These are phyloP conservation scores for Antigone vipio DNA, from an alignment of 2,113 vertebrate genomes.

Conservation along the genomic window DNA sequence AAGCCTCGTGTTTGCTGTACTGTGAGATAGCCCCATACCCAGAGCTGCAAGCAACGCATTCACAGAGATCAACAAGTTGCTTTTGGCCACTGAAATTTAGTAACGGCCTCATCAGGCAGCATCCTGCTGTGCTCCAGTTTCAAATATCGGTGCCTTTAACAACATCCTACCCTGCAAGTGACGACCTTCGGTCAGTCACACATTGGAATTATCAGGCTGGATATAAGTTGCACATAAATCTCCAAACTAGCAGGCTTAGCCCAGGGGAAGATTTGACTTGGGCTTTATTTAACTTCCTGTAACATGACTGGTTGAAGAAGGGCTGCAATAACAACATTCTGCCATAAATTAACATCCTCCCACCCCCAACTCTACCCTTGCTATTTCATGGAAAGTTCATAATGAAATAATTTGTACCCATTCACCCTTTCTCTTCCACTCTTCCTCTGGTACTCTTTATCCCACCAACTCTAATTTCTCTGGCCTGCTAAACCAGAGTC, in stretches of 20 bases:
- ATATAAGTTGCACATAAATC: conserved; percentile 34
- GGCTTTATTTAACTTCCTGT: conserved; percentile 45
- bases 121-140: conserved; percentile 27
- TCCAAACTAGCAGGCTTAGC: background rate
- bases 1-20: conserved; percentile 5
- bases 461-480: background rate
- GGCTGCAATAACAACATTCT: conserved; percentile 40
- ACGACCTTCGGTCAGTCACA: conserved; percentile 5
- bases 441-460: background rate
- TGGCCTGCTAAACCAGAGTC: background rate
- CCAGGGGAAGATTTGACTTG: conserved; percentile 9
- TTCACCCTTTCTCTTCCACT: background rate
- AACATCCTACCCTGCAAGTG: conserved; percentile 32
- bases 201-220: conserved; percentile 18
- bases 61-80: conserved; percentile 37
- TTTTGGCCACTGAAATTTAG: conserved; percentile 35
- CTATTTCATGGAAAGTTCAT: conserved; percentile 8
- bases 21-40: background rate
- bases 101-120: background rate
- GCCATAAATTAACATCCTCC: background rate
- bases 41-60: background rate
- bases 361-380: background rate
- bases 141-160: background rate
- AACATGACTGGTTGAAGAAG: conserved; percentile 31
- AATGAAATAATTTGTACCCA: background rate